Percentiles rank a stretch among this genome's conserved stretches.
These are phyloP conservation scores for Hormaphis cornu DNA, from an alignment of 1,140 invertebrate species.

Conservation along the genomic window DNA sequence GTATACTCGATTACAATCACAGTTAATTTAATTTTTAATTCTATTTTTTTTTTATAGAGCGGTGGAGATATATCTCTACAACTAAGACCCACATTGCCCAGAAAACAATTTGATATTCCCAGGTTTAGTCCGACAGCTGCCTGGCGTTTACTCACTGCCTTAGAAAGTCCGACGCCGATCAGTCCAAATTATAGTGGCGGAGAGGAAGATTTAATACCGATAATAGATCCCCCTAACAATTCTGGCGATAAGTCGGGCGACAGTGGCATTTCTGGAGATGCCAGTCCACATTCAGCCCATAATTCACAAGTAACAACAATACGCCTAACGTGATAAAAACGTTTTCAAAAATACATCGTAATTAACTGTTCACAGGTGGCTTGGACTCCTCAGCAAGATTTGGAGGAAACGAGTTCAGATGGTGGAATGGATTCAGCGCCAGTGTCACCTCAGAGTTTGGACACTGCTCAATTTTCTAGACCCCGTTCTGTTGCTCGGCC, in stretches of 20 bases:
- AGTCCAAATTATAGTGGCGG: conserved; percentile 33
- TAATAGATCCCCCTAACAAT: conserved; percentile 35
- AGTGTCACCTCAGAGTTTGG: conserved; percentile 37
- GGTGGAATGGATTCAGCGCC: conserved; percentile 47
- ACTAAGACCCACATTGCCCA: conserved; percentile 64
- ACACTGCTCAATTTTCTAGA: conserved; percentile 49
- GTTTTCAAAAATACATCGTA: background rate
- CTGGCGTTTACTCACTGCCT: conserved; percentile 60
- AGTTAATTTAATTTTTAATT: background rate
- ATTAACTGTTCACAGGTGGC: conserved; percentile 40
- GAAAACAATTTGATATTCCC: conserved; percentile 62
- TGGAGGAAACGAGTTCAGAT: conserved; percentile 59
- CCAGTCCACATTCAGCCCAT: conserved; percentile 44
- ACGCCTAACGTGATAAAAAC: too few relatives aligned
- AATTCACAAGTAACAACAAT: conserved; percentile 37
- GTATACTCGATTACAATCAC: too few relatives aligned
- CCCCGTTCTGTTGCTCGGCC: conserved; percentile 38
- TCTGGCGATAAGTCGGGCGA: conserved; percentile 60
- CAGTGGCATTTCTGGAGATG: conserved; percentile 68
- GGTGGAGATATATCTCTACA: conserved; percentile 51
- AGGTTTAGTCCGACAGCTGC: conserved; percentile 72
- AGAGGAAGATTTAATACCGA: conserved; percentile 37
- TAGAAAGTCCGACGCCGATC: conserved; percentile 37
- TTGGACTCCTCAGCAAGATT: conserved; percentile 75
- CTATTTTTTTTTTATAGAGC: conserved; percentile 10